phyloP scores from a whole-genome alignment of 2,113 vertebrate species.

The Epinephelus fuscoguttatus region DNA sequence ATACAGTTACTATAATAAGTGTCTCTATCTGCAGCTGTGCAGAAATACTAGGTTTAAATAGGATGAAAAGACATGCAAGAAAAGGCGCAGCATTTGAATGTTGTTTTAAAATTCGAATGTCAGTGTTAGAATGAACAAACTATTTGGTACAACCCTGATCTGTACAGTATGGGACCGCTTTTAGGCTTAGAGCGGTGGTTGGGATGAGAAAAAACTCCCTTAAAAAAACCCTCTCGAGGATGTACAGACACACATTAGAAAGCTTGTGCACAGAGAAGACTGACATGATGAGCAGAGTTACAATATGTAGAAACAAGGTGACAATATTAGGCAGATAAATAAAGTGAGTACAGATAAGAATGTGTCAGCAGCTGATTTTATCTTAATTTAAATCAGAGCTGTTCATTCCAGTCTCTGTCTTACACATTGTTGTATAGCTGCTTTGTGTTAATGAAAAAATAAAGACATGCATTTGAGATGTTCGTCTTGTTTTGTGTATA shows the following conservation, averaged over 20 bases:
- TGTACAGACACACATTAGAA: neutral
- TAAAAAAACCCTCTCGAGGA: no score
- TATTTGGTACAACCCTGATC: no score
- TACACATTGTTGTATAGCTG: neutral
- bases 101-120: no score
- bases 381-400: neutral
- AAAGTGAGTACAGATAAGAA: neutral
- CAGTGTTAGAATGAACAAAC: no score
- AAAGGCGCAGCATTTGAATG: no score
- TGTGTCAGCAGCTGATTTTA: neutral
- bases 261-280: neutral
- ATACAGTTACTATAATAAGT: no score
- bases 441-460: neutral
- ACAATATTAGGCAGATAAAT: neutral
- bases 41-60: no score
- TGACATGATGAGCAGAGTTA: no score
- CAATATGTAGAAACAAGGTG: neutral
- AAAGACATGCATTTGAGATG: neutral
- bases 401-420: neutral
- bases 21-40: no score
- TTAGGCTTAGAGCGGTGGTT: neutral
- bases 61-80: no score
- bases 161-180: no score
- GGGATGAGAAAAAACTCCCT: neutral
- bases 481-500: no score